Evolutionary conservation across 2,888 invertebrate genomes (phyloP), one percentile per base, ranked within the genome.

Genomic region (Euphydryas editha): DNA sequence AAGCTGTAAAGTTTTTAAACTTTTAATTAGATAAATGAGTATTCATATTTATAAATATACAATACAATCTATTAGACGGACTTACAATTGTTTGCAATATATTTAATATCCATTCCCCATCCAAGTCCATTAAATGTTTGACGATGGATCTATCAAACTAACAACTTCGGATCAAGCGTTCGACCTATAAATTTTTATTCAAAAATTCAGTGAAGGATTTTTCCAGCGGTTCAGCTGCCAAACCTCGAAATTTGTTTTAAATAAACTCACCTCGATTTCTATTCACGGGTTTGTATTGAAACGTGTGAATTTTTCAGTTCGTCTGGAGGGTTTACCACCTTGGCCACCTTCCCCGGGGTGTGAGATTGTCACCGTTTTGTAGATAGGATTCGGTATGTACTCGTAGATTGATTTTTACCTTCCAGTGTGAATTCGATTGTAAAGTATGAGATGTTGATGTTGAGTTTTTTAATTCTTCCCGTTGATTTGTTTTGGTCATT

Each of bases 221-320:
- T 64, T 39, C 20, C 21, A 17, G 36, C 46, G 61, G 61, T 63
- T 65, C 58, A 66, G 65, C 60, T 46, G 68, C 64, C 61, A 54
- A 71, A 65, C 70, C 59, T 47, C 59, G 55, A 65, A 70, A 73
- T 71, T 73, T 71, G 68, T 68, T 71, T 71, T 67, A 68, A 71
- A 73, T 70, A 70, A 73, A 71, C 68, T 69, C 62, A 55, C 59
- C 58, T 63, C 63, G 62, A 60, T 65, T 67, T 58, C 70, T 61
- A 68, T 68, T 68, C 70, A 65, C 73, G 62, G 62, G 20, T n/a
- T 49, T 20, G 54, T 63, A 59, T 57, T 42, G 47, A 39, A 30
- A 58, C 49, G 63, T 64, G 67, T 56, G 63, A 64, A 67, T 69
- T 62, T 69, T 69, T 64, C 64, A 61, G 58, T 46, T 30, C 39